phyloP scores from a whole-genome alignment of 2,113 vertebrate species.

The Bos taurus region DNA sequence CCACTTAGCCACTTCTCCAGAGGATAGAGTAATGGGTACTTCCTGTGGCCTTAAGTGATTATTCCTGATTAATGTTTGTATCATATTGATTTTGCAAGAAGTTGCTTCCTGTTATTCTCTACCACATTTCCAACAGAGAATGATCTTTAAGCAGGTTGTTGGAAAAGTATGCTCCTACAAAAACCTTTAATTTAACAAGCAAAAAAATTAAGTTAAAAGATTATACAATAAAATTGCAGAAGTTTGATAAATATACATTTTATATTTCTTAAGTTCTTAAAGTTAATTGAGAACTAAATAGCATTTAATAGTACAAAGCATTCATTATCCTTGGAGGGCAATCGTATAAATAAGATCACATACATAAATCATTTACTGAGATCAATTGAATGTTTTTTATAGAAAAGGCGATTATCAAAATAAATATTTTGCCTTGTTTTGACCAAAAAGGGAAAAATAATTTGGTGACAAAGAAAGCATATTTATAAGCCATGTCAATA shows the following conservation, averaged over 20 bases:
- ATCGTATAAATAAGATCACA: slow-evolving; percentile 1
- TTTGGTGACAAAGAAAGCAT: not conserved
- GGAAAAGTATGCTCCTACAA: not conserved
- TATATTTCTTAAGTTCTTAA: not conserved
- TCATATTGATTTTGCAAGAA: slow-evolving; percentile 21
- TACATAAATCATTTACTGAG: slow-evolving; percentile 54
- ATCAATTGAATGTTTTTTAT: slow-evolving; percentile 36
- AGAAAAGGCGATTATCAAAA: slow-evolving; percentile 40
- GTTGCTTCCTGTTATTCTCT: not conserved
- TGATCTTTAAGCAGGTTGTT: not conserved
- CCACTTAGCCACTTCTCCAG: not conserved
- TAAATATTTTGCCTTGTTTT: slow-evolving; percentile 38
- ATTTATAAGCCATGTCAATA: not conserved
- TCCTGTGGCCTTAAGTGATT: not conserved
- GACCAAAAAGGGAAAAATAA: not conserved
- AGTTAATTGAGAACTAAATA: not conserved
- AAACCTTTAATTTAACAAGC: not conserved
- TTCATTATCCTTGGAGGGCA: not conserved
- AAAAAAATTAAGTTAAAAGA: not conserved
- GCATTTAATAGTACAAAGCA: not conserved
- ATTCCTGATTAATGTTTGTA: not conserved
- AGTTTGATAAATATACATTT: not conserved
- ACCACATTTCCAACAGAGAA: not conserved
- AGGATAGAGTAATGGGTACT: not conserved
- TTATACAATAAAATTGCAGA: not conserved